Conservation (phyloP, 2,113 vertebrate genomes). For the Machaerirhynchus nigripectus region DNA sequence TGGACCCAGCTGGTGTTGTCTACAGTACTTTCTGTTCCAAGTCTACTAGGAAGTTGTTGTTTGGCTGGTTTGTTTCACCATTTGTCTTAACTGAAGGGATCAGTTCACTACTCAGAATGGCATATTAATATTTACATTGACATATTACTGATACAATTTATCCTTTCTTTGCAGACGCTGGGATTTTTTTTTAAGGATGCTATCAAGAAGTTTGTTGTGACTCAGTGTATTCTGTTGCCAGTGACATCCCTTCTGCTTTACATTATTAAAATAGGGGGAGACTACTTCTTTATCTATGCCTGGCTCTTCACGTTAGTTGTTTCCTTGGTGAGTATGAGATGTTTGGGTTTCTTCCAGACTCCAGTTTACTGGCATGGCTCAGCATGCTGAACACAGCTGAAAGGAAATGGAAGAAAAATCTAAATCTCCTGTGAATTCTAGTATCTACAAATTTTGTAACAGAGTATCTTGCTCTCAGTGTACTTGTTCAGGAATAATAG, state of each 20-base stretch:
- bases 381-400: neutral
- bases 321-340: slow-evolving; percentile 88
- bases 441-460: neutral
- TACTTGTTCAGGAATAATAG: neutral
- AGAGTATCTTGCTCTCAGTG: neutral
- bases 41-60: neutral
- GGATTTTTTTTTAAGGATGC: slow-evolving; percentile 97
- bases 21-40: neutral
- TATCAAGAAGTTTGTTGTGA: slow-evolving; percentile 95
- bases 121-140: neutral
- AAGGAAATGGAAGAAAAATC: neutral
- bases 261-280: slow-evolving; percentile 98
- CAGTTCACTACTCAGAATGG: neutral
- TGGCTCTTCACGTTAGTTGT: slow-evolving; percentile 95
- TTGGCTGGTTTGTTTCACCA: neutral
- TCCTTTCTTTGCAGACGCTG: slow-evolving; percentile 79
- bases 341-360: neutral
- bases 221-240: slow-evolving; percentile 94
- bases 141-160: neutral
- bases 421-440: neutral
- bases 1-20: neutral
- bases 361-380: neutral
- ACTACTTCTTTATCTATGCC: slow-evolving; percentile 98
- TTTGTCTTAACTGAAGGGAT: neutral
- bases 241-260: slow-evolving; percentile 95